These are phyloP conservation scores for Intellagama lesueurii DNA, from an alignment of 2,797 vertebrate species.

Conservation along the genomic window DNA sequence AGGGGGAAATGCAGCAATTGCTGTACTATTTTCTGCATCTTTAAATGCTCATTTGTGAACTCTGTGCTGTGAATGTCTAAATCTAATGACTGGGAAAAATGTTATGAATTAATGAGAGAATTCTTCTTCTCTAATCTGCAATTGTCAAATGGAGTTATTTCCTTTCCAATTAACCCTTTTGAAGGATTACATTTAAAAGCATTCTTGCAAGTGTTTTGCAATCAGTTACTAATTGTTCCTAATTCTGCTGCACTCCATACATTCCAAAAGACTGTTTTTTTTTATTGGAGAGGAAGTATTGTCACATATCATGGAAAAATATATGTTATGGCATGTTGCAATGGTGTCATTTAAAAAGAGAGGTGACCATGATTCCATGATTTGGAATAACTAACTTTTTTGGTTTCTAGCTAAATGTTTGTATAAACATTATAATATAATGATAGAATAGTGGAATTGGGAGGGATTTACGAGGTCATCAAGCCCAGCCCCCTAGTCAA, in stretches of 20 bases:
- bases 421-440: background rate
- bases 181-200: slow-evolving; percentile 60
- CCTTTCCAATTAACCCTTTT: slow-evolving; percentile 54
- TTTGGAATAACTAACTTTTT: background rate
- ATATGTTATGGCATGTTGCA: slow-evolving; percentile 11
- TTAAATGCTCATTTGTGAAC: slow-evolving; percentile 30
- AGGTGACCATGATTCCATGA: background rate
- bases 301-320: slow-evolving; percentile 22
- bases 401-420: slow-evolving; percentile 22
- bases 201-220: slow-evolving; percentile 47
- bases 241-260: slow-evolving; percentile 45
- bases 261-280: slow-evolving; percentile 39
- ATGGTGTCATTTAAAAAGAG: slow-evolving; percentile 43
- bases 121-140: slow-evolving; percentile 60
- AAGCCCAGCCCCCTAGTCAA: too few relatives aligned
- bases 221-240: slow-evolving; percentile 50
- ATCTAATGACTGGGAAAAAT: slow-evolving; percentile 42
- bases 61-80: slow-evolving; percentile 51
- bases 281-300: background rate
- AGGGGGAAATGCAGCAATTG: background rate
- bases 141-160: slow-evolving; percentile 66
- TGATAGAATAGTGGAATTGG: too few relatives aligned
- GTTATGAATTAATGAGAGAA: slow-evolving; percentile 58
- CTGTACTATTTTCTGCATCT: background rate
- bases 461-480: too few relatives aligned